These are phyloP conservation scores for Myotis yumanensis DNA, from an alignment of 2,113 vertebrate species.

Conservation along the genomic window DNA sequence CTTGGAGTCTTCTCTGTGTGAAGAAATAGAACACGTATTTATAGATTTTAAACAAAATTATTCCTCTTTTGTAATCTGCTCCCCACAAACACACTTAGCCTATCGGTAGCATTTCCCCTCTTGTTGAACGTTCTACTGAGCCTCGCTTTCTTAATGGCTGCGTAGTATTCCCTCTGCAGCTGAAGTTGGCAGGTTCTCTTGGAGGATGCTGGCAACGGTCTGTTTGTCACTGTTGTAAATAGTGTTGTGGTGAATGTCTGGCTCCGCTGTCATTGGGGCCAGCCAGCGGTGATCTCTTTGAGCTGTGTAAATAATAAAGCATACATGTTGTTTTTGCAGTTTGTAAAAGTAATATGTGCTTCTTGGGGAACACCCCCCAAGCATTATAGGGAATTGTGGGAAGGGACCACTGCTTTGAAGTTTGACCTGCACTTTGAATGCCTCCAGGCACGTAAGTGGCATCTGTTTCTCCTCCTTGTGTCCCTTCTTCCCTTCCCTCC, in stretches of 20 bases:
- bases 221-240: neutral
- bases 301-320: neutral
- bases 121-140: neutral
- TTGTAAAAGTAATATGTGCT: neutral
- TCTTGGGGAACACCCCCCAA: neutral
- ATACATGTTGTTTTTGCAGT: neutral
- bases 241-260: neutral
- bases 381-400: neutral
- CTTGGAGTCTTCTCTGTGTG: neutral
- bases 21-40: neutral
- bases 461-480: neutral
- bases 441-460: fast-evolving
- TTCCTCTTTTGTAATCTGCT: neutral
- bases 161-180: neutral
- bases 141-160: neutral
- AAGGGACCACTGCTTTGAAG: neutral
- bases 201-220: neutral
- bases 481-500: no score
- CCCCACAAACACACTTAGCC: neutral
- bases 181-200: fast-evolving
- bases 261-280: neutral
- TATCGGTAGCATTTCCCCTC: neutral
- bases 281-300: neutral
- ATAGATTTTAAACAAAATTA: neutral
- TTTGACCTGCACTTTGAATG: neutral